Percentiles rank a stretch among this genome's conserved stretches.
These are phyloP conservation scores for Ichneumoninae sp. DNA, from an alignment of 2,888 invertebrate species.

Conservation along the genomic window DNA sequence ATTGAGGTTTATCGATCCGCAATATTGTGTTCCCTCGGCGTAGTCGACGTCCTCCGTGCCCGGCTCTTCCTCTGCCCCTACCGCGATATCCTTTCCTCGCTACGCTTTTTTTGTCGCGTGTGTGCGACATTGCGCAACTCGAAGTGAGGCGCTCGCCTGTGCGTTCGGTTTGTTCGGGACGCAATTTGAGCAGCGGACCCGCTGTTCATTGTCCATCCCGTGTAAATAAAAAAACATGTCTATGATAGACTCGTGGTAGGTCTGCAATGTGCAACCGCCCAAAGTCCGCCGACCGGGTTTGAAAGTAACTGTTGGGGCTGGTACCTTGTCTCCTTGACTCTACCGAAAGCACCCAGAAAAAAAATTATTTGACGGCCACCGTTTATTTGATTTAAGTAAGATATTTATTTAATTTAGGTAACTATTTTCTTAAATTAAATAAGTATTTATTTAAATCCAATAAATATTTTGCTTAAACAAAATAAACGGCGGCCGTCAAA, in stretches of 20 bases:
- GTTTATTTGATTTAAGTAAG: too few species aligned
- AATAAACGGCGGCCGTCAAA: too few species aligned
- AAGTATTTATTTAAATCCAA: too few species aligned
- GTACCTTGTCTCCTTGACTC: not conserved
- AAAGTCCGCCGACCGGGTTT: not conserved
- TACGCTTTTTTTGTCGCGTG: constrained; percentile 22
- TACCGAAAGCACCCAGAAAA: not conserved
- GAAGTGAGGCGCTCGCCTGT: not conserved
- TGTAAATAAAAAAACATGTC: not conserved
- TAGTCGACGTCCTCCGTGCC: constrained; percentile 34
- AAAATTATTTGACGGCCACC: too few species aligned
- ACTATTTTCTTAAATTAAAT: too few species aligned
- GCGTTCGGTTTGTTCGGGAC: not conserved
- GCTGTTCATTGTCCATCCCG: too few species aligned
- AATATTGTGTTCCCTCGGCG: constrained; percentile 79
- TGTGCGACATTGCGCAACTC: constrained; percentile 6
- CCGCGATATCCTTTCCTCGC: not conserved
- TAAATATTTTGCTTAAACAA: too few species aligned
- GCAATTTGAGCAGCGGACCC: not conserved
- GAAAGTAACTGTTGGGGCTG: not conserved
- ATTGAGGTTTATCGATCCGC: constrained; percentile 84
- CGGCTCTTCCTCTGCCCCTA: constrained; percentile 13
- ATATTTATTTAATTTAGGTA: too few species aligned
- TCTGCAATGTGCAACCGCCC: not conserved
- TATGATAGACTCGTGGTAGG: not conserved